These are phyloP conservation scores for Drosophila malerkotliana DNA, from an alignment of 1,140 invertebrate genomes.

Conservation along the genomic window DNA sequence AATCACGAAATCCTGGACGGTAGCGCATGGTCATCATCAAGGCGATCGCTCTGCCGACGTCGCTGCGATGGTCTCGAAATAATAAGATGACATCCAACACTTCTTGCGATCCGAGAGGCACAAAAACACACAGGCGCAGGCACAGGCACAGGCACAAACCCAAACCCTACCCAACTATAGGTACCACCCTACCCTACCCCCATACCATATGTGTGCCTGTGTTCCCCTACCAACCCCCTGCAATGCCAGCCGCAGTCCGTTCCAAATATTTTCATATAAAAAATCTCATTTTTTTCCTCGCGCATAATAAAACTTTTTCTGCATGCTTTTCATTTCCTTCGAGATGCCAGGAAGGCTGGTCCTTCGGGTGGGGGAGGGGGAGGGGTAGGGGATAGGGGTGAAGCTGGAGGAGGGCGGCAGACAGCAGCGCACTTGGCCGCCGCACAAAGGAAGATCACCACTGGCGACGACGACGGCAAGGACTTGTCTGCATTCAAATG, in stretches of 20 bases:
- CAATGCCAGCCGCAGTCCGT: constrained; percentile 56
- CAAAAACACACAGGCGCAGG: constrained; percentile 10
- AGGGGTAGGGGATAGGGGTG: constrained; percentile 4
- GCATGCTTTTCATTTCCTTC: constrained; percentile 75
- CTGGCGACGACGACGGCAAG: constrained; percentile 47
- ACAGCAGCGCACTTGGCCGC: constrained; percentile 76
- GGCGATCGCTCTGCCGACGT: constrained; percentile 47
- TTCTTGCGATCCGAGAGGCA: constrained; percentile 62
- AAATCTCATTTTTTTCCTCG: constrained; percentile 60
- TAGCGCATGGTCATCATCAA: constrained; percentile 75
- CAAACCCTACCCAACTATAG: constrained; percentile 14
- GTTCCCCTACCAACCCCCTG: constrained; percentile 44
- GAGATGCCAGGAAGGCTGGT: constrained; percentile 52
- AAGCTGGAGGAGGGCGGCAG: constrained; percentile 34
- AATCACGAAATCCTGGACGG: constrained; percentile 38
- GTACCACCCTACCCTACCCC: constrained; percentile 32
- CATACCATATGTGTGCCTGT: constrained; percentile 23
- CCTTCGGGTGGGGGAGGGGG: background rate
- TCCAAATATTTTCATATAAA: constrained; percentile 78
- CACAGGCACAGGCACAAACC: constrained; percentile 46
- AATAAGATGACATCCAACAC: constrained; percentile 84
- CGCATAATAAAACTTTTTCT: constrained; percentile 74
- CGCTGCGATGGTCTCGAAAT: constrained; percentile 74
- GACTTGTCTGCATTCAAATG: constrained; percentile 83
- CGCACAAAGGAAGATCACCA: constrained; percentile 74